Percentiles rank a stretch among this genome's conserved stretches.
phyloP scores from a whole-genome alignment of 35 echinoderm and acorn worm genomes.

The Lytechinus variegatus region DNA sequence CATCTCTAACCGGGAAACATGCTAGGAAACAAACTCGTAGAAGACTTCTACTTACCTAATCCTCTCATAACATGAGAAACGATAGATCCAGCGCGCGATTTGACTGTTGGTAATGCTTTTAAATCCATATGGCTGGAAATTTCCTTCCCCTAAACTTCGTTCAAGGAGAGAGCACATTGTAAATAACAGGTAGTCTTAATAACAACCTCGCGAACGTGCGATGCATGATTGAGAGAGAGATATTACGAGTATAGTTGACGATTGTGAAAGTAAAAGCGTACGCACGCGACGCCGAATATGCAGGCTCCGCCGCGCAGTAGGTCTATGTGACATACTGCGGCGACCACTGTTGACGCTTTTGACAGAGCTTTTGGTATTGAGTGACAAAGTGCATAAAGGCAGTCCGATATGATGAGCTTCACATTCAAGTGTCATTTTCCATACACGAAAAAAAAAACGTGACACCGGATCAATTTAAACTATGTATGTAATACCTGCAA shows the following conservation, averaged over 20 bases:
- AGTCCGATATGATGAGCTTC: not conserved
- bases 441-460: not conserved
- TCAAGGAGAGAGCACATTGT: constrained; percentile 31
- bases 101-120: constrained; percentile 49
- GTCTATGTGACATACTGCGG: not conserved
- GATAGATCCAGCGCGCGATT: constrained; percentile 46
- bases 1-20: not conserved
- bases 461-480: not conserved
- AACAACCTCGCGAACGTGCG: constrained; percentile 1
- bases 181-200: constrained; percentile 43
- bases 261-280: not conserved
- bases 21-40: not conserved
- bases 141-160: constrained; percentile 38
- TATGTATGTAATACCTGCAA: not conserved
- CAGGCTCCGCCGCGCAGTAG: not conserved
- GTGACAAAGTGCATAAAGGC: not conserved
- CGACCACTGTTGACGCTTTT: not conserved
- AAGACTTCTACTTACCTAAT: not conserved
- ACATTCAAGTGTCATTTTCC: not conserved
- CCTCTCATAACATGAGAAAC: constrained; percentile 52
- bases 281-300: not conserved
- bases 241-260: not conserved
- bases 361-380: not conserved
- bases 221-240: not conserved
- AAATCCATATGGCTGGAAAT: constrained; percentile 44